Percentiles rank a stretch among this genome's conserved stretches.
Conservation (phyloP, 2,113 vertebrate species). For the Pyxicephalus adspersus region DNA sequence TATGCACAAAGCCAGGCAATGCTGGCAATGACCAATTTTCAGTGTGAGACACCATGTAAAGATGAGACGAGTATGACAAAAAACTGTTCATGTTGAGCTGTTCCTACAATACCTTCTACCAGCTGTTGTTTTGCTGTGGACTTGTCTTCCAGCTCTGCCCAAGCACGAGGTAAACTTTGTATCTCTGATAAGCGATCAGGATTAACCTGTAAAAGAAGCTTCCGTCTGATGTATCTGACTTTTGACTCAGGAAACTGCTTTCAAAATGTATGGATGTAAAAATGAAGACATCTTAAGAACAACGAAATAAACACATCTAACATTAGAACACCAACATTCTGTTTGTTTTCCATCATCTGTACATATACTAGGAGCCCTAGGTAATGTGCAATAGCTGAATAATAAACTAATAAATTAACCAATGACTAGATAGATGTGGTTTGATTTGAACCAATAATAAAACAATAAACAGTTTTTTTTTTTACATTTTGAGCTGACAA, state of each 20-base stretch:
- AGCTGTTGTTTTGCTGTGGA: slow-evolving; percentile 54
- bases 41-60: too few species aligned
- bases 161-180: slow-evolving; percentile 73
- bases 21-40: too few species aligned
- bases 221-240: slow-evolving; percentile 78
- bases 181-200: slow-evolving; percentile 70
- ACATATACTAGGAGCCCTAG: too few species aligned
- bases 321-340: not conserved
- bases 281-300: not conserved
- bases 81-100: too few species aligned
- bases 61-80: too few species aligned
- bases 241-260: slow-evolving; percentile 61
- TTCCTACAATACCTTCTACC: slow-evolving; percentile 74
- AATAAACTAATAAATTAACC: not conserved
- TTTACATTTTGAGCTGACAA: too few species aligned
- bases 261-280: not conserved
- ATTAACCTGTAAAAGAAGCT: slow-evolving; percentile 71
- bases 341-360: too few species aligned
- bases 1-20: too few species aligned
- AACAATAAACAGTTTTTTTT: too few species aligned
- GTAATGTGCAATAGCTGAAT: not conserved
- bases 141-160: slow-evolving; percentile 73
- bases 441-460: too few species aligned
- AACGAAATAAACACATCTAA: not conserved
- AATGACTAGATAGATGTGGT: too few species aligned